Evolutionary conservation across 2,888 invertebrate genomes (phyloP).

Genomic region (Xanthia togata): DNA sequence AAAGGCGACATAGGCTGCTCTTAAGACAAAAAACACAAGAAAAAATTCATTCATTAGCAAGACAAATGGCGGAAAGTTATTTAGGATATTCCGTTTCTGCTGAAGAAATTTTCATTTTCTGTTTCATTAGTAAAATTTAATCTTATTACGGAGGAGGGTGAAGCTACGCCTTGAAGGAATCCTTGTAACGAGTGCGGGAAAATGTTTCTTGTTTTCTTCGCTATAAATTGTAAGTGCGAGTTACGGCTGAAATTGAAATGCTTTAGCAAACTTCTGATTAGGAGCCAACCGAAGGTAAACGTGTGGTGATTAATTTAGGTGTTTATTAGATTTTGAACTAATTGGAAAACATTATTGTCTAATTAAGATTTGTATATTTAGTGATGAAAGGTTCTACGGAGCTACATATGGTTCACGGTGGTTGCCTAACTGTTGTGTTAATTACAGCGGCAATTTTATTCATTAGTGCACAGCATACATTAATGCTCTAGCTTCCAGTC

Average conservation of each 20-base stretch:
- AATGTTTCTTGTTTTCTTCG: slow-evolving; percentile 72
- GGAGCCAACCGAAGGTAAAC: slow-evolving; percentile 17
- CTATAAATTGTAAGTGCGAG: slow-evolving; percentile 71
- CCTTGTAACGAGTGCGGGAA: slow-evolving; percentile 77
- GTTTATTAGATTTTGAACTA: slow-evolving; percentile 1
- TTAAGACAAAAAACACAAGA: slow-evolving; percentile 57
- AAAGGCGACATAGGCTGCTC: slow-evolving; percentile 44
- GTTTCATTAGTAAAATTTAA: slow-evolving; percentile 88
- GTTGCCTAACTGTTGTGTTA: neutral
- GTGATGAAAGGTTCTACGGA: neutral
- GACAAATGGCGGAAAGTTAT: slow-evolving; percentile 84
- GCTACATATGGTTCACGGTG: no score
- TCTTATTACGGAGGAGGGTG: slow-evolving; percentile 82
- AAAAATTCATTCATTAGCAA: slow-evolving; percentile 80
- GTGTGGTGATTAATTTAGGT: slow-evolving; percentile 32
- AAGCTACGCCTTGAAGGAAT: slow-evolving; percentile 81
- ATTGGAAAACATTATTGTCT: neutral
- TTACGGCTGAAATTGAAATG: slow-evolving; percentile 67
- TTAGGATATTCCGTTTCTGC: slow-evolving; percentile 80
- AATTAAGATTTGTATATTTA: neutral
- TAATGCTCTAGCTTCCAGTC: neutral
- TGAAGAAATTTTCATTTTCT: slow-evolving; percentile 86
- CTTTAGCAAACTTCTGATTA: slow-evolving; percentile 46
- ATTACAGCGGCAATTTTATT: neutral
- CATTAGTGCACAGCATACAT: neutral